These are phyloP conservation scores for Chirona hameri DNA, from an alignment of 2,888 invertebrate genomes.

Conservation along the genomic window DNA sequence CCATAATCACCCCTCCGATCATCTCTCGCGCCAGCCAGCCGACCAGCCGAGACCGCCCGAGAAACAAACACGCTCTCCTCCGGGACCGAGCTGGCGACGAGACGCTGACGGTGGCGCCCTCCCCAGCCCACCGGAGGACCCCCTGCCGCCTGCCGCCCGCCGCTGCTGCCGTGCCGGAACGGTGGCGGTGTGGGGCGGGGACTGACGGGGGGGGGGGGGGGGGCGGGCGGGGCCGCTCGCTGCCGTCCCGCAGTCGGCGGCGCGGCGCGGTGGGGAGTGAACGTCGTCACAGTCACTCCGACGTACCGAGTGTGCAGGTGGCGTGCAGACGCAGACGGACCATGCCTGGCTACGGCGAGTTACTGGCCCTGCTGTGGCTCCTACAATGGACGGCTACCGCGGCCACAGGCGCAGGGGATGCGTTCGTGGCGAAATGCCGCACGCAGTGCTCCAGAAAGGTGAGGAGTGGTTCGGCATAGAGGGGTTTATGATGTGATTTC, in stretches of 20 bases:
- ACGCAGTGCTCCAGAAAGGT: not conserved
- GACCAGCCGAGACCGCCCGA: not conserved
- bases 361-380: not conserved
- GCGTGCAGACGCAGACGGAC: not conserved
- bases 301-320: not conserved
- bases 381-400: not conserved
- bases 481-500: too few relatives aligned
- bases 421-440: not conserved
- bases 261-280: not conserved
- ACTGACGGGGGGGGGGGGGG: not conserved
- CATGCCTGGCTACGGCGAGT: not conserved
- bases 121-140: not conserved
- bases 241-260: not conserved
- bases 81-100: too few relatives aligned
- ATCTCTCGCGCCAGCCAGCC: not conserved
- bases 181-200: not conserved
- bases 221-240: not conserved
- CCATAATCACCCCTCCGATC: not conserved
- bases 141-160: not conserved
- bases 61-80: not conserved
- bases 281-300: not conserved
- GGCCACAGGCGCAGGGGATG: not conserved
- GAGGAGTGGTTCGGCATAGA: not conserved
- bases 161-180: not conserved
- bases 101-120: too few relatives aligned